phyloP scores from a whole-genome alignment of 2,888 invertebrate species.

The Torymus tubicola region DNA sequence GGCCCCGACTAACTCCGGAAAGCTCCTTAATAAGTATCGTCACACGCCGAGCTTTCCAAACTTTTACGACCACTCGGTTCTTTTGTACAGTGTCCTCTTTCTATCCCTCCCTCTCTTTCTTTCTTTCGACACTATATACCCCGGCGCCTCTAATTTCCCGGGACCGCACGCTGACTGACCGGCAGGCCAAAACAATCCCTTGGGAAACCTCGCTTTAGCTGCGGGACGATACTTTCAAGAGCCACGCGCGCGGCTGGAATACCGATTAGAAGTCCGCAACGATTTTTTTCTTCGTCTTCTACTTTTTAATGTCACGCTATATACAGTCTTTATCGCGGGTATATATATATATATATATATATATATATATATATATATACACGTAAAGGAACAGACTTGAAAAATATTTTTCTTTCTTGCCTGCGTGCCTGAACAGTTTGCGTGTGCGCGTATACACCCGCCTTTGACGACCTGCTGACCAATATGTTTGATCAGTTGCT shows the following conservation, averaged over 20 bases:
- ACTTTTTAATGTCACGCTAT: not conserved
- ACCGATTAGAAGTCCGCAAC: slow-evolving; percentile 67
- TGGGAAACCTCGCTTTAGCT: slow-evolving; percentile 39
- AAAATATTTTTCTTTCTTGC: no score
- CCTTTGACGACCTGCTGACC: slow-evolving; percentile 58
- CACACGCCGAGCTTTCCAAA: slow-evolving; percentile 39
- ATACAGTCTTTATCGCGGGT: no score
- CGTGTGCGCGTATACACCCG: not conserved
- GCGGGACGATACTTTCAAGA: slow-evolving; percentile 63
- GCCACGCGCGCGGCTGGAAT: slow-evolving; percentile 65
- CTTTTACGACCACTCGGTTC: slow-evolving; percentile 20
- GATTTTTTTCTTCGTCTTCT: slow-evolving; percentile 1
- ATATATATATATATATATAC: no score
- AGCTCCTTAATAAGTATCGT: slow-evolving; percentile 43
- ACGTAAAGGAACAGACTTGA: no score
- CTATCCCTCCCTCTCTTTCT: no score
- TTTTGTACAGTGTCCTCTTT: slow-evolving; percentile 5
- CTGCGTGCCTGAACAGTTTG: no score
- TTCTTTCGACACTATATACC: not conserved
- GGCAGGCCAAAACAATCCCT: slow-evolving; percentile 51
- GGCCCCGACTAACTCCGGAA: not conserved
- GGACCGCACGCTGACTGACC: slow-evolving; percentile 49
- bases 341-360: no score
- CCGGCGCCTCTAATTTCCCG: slow-evolving; percentile 36
- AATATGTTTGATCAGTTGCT: slow-evolving; percentile 63